Evolutionary conservation across 2,797 vertebrate species (phyloP), one percentile per base, ranked within the genome.

Genomic region (Babyrousa celebensis): DNA sequence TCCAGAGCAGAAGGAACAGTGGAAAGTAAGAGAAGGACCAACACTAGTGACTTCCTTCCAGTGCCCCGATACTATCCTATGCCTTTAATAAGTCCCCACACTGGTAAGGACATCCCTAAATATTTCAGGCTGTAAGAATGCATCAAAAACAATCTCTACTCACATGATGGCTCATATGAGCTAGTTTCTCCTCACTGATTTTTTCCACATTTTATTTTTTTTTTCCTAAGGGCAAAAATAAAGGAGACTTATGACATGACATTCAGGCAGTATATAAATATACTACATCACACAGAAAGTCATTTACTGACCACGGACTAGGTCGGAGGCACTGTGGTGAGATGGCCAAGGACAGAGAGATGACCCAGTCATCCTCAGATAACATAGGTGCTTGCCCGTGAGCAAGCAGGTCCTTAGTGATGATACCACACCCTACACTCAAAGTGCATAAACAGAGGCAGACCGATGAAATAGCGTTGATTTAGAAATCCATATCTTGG

Each of bases 161-260:
- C 29, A 71, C 15, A 27, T 1, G 4, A 32, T 74, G 36, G 36
- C 63, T 25, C 36, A 36, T 4, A 36, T 36, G 36, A 32, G 29
- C 17, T 92, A 32, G 52, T 27, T 56, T 58, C 56, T 74, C 10
- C 60, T 85, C 65, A 63, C 9, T 67, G n/a, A 82, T 70, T 67
- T 90, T 48, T 72, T 62, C 32, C 32, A 83, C 14, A 1, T 80
- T 87, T 68, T 84, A 27, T 56, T 54, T 25, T 80, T 68, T 68
- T 43, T 58, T 23, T 15, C 23, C 2, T 58, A 36, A 74, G 63
- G 40, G 74, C 3, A 36, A 54, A 95, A 91, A 56, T 67, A 77
- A 95, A 77, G 71, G 21, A 23, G 43, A 72, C 15, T 18, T 80
- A 48, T 7, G 7, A 91, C 74, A 5, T 95, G 36, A 95, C 86